Base-by-base conservation (phyloP, 2,113 vertebrate species). In the Probosciger aterrimus region DNA sequence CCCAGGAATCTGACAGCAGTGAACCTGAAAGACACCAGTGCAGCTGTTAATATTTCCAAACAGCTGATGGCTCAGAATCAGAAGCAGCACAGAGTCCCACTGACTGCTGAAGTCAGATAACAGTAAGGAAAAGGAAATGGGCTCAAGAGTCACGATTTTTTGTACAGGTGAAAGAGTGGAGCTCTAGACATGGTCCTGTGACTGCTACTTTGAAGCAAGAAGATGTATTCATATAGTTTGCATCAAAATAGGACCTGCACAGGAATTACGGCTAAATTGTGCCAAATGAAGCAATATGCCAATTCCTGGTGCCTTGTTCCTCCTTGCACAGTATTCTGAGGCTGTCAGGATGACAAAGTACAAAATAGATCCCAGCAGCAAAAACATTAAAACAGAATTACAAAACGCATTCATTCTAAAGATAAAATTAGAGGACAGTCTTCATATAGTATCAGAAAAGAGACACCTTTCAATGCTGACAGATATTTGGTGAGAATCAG, bases 151-250 rank as follows among this genome's bases (percentile, higher is more conserved):
- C 0, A 0, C 2, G 5, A 57, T 7, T 35, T 55, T 49, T 49
- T 2, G 2, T 37, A 1, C 6, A 55, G 43, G 6, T 2, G 12
- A n/a, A 43, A 59, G 8, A n/a, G 10, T 3, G 1, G 11, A 33
- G 18, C 3, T 67, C 22, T 43, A 20, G 30, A 68, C 7, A 7
- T 0, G 8, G 17, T 49, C 20, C 88, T 7, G 4, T 60, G 37
- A 33, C 28, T 12, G 25, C 23, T 33, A 23, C 28, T 43, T 4
- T 6, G 41, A 47, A 24, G 12, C 18, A 64, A 33, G 31, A 53
- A 59, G 31, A 75, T 2, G 18, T 4, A 4, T 18, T 73, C 27
- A 7, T 7, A 16, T 2, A 20, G 13, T 6, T n/a, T 23, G 8
- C 17, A 39, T 31, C 12, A 59, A 14, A 82, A 16, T 6, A 35